Evolutionary conservation across 2,888 invertebrate species (phyloP), one percentile per base, ranked within the genome.

Genomic region (Sussaba pulchella): DNA sequence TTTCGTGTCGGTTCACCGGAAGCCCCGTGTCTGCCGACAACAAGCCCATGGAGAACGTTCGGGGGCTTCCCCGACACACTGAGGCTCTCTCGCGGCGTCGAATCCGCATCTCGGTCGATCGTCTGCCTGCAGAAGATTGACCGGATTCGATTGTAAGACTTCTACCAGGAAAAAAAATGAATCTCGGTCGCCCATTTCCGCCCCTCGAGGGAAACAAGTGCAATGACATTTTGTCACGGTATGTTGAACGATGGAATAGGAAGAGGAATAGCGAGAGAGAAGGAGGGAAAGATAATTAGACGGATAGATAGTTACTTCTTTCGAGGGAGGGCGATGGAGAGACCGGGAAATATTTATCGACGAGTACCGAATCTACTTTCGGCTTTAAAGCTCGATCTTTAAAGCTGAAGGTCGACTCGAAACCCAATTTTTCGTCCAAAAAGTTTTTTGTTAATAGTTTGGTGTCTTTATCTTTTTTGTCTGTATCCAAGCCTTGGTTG

Each of bases 111-210:
- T 2, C 54, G 45, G 45, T 74, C 78, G 78, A 73, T 73, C 57
- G 36, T 26, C n/a, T 64, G 78, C 63, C 54, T 31, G 69, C n/a
- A 6, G 24, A 24, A 21, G 69, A 78, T 74, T 69, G 69, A 78
- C 64, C 52, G n/a, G 57, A n/a, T 26, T 73, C 57, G 8, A 26
- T 78, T 74, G 69, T 78, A 78, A 69, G 78, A 74, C 78, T 78
- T 78, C 71, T 19, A 2, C 36, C 17, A 70, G 19, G n/a, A 19
- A 50, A 50, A 64, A 24, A 67, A 41, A 52, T 52, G 8, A 5
- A 36, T 36, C 50, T 31, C 24, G 10, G 12, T 8, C 36, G 6
- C 5, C n/a, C n/a, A 26, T 31, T 17, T 31, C 14, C 57, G 57
- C 21, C 31, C 36, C 9, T 17, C 6, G 9, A 36, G 14, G 0